Evolutionary conservation across 2,113 vertebrate genomes (phyloP).

Genomic region (Gallinago jamesoni): DNA sequence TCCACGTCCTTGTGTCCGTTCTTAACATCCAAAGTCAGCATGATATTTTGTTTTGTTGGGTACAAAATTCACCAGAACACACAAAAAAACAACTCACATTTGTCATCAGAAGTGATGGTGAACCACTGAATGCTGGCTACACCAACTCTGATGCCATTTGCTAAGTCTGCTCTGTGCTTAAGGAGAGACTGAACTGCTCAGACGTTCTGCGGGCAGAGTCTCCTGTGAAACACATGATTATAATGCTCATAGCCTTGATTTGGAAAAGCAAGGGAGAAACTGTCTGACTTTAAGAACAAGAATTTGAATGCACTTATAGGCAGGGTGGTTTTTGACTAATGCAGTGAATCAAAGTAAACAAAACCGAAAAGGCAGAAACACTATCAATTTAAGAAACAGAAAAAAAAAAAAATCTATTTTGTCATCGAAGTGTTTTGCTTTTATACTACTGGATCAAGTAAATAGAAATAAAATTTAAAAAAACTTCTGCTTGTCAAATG

Average conservation of each 20-base stretch:
- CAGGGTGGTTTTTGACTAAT: neutral
- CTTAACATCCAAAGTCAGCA: neutral
- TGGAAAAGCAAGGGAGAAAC: neutral
- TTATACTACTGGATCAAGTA: neutral
- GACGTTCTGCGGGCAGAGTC: neutral
- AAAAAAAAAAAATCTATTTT: neutral
- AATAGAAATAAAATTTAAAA: neutral
- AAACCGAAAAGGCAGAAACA: neutral
- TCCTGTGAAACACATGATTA: fast-evolving
- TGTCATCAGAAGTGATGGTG: neutral
- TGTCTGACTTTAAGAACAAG: neutral
- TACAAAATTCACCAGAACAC: neutral
- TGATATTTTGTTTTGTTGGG: fast-evolving
- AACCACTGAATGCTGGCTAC: neutral
- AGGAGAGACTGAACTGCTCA: neutral
- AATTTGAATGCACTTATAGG: neutral
- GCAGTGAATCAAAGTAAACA: neutral
- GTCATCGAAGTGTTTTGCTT: neutral
- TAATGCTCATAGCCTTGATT: neutral
- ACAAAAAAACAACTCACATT: neutral
- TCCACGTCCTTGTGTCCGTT: neutral
- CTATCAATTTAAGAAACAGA: neutral
- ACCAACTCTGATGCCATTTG: neutral
- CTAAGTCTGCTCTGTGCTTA: neutral
- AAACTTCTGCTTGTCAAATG: neutral